A percentile compares a stretch with the other conserved stretches of the same genome.
Conservation (phyloP, 2,888 invertebrate species). For the Drosophila mercatorum region DNA sequence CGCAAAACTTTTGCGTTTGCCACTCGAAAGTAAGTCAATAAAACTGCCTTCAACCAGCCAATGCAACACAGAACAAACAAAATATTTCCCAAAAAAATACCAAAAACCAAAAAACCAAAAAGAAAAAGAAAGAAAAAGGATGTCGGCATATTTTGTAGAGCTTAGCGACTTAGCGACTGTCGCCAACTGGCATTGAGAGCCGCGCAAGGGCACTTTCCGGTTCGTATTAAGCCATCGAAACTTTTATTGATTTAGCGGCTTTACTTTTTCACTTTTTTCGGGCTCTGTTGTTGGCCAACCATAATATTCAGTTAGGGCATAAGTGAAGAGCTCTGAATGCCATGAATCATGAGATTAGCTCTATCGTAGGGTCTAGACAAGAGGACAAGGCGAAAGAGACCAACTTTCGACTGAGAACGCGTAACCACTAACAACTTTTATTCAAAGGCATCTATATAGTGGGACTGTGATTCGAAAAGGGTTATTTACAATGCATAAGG, state of each 20-base stretch:
- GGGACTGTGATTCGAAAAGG: not conserved
- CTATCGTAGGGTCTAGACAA: not conserved
- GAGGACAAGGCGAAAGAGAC: not conserved
- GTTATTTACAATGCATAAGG: not conserved
- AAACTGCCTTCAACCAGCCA: conserved; percentile 52
- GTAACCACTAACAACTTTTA: not conserved
- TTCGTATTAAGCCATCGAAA: conserved; percentile 72
- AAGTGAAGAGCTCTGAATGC: conserved; percentile 21
- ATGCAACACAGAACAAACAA: conserved; percentile 18
- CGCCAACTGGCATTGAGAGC: conserved; percentile 55
- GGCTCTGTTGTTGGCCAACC: conserved; percentile 7
- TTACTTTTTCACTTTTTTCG: conserved; percentile 10
- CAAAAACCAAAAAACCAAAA: conserved; percentile 4
- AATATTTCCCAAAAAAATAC: conserved; percentile 8
- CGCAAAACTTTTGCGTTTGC: conserved; percentile 50
- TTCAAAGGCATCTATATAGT: not conserved
- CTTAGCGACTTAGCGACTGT: conserved; percentile 71
- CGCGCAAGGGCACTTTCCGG: conserved; percentile 55
- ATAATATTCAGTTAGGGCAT: conserved; percentile 38
- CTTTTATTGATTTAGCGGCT: conserved; percentile 73
- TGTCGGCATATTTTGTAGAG: conserved; percentile 67
- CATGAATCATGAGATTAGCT: conserved; percentile 30
- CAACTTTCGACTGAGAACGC: not conserved
- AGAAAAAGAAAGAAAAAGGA: conserved; percentile 6
- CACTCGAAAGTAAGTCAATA: conserved; percentile 78